These are phyloP conservation scores for Carpatolechia fugitivella DNA, from an alignment of 2,888 invertebrate species.

Conservation along the genomic window DNA sequence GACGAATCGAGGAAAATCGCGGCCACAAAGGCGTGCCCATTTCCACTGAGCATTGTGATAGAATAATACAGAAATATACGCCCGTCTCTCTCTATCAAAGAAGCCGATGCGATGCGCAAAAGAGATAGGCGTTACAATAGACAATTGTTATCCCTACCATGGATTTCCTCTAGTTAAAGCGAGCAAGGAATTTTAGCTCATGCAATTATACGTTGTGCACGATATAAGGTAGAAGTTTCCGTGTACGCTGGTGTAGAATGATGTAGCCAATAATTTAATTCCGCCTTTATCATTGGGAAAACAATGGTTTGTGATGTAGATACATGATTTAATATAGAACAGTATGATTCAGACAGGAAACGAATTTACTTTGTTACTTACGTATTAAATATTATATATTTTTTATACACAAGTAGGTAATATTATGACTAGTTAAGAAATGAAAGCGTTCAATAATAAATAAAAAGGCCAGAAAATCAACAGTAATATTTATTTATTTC, in stretches of 20 bases:
- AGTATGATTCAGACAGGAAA: slow-evolving; percentile 37
- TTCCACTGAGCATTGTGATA: slow-evolving; percentile 57
- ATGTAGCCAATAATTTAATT: slow-evolving; percentile 72
- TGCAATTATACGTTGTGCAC: slow-evolving; percentile 17
- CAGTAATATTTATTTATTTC: too few species aligned
- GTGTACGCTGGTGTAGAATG: slow-evolving; percentile 28
- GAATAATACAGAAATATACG: slow-evolving; percentile 44
- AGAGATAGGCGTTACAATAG: slow-evolving; percentile 77
- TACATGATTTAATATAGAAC: not conserved
- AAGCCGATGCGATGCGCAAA: slow-evolving; percentile 57
- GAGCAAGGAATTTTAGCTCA: slow-evolving; percentile 40
- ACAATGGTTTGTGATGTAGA: slow-evolving; percentile 51
- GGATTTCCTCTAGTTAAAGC: slow-evolving; percentile 54
- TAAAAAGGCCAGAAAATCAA: too few species aligned
- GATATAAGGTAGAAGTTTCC: slow-evolving; percentile 35
- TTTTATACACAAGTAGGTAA: too few species aligned
- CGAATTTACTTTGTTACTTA: slow-evolving; percentile 39
- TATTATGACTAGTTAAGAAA: too few species aligned
- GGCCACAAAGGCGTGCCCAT: slow-evolving; percentile 56
- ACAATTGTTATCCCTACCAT: slow-evolving; percentile 76
- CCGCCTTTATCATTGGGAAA: slow-evolving; percentile 68
- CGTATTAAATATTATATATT: too few species aligned
- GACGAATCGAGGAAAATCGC: slow-evolving; percentile 67
- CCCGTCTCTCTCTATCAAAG: slow-evolving; percentile 53
- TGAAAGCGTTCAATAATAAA: too few species aligned